These are phyloP conservation scores for Dipodomys stephensi DNA, from an alignment of 2,113 vertebrate species.

Conservation along the genomic window DNA sequence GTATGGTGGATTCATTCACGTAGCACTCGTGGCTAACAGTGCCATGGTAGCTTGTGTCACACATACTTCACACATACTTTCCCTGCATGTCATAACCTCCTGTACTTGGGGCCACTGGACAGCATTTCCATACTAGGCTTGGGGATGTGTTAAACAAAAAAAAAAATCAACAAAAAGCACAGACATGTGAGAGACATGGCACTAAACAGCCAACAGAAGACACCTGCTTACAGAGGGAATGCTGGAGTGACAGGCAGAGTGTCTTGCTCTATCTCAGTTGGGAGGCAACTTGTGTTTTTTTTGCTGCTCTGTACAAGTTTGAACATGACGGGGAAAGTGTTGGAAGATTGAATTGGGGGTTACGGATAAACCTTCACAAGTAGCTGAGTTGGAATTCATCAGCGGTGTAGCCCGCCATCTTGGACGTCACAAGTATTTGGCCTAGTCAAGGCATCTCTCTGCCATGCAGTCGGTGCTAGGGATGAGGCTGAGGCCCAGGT, in stretches of 20 bases:
- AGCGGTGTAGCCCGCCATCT: neutral
- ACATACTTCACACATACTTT: neutral
- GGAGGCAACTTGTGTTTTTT: neutral
- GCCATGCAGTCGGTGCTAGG: fast-evolving
- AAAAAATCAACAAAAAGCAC: neutral
- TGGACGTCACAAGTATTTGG: fast-evolving
- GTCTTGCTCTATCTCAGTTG: neutral
- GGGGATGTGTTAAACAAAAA: neutral
- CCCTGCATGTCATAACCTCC: neutral
- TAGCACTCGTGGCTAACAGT: neutral
- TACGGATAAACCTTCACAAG: neutral
- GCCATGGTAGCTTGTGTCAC: neutral
- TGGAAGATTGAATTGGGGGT: neutral
- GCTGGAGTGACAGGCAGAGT: neutral
- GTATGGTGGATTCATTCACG: neutral
- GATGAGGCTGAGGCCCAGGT: neutral
- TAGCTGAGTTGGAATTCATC: neutral
- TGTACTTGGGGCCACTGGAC: neutral
- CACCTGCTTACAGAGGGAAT: neutral
- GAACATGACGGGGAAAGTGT: neutral
- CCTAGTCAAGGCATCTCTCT: neutral
- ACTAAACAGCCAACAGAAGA: neutral
- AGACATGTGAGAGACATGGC: neutral
- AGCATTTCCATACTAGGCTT: fast-evolving
- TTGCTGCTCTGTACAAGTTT: neutral